Conservation (phyloP, 2,113 vertebrate genomes). For the Charina bottae region DNA sequence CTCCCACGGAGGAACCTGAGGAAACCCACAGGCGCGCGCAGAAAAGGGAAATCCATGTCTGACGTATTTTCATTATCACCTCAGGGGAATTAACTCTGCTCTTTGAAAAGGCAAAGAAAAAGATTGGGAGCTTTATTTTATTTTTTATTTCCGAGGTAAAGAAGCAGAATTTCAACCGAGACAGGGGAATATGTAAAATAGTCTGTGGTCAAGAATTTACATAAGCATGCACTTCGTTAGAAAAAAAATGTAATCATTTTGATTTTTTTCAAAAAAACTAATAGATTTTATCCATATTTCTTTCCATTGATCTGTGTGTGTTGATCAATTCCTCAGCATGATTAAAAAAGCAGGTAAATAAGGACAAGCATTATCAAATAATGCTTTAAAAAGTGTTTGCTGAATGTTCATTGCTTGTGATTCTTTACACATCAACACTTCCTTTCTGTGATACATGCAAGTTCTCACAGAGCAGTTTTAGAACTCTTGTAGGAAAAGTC, state of each 20-base stretch:
- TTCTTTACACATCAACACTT: not conserved
- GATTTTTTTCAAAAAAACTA: not conserved
- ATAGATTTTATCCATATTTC: not conserved
- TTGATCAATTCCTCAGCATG: not conserved
- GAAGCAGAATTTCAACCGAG: not conserved
- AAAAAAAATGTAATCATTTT: not conserved
- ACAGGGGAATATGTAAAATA: not conserved
- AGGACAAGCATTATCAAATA: not conserved
- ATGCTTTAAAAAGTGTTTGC: not conserved
- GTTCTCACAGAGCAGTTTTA: not conserved
- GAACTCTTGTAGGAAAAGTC: not conserved
- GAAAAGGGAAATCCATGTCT: not conserved
- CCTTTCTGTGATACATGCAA: not conserved
- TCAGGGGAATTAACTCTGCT: not conserved
- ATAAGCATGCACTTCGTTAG: not conserved
- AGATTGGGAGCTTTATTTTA: not conserved
- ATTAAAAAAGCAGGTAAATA: not conserved
- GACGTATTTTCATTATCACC: slow-evolving; percentile 21
- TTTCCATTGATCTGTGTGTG: not conserved
- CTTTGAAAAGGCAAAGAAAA: not conserved
- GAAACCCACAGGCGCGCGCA: not conserved
- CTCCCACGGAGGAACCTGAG: not conserved
- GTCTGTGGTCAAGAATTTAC: not conserved
- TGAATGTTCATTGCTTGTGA: not conserved
- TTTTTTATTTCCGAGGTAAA: not conserved